Evolutionary conservation across 1,140 invertebrate species (phyloP).

Genomic region (Bombus sibiricus): DNA sequence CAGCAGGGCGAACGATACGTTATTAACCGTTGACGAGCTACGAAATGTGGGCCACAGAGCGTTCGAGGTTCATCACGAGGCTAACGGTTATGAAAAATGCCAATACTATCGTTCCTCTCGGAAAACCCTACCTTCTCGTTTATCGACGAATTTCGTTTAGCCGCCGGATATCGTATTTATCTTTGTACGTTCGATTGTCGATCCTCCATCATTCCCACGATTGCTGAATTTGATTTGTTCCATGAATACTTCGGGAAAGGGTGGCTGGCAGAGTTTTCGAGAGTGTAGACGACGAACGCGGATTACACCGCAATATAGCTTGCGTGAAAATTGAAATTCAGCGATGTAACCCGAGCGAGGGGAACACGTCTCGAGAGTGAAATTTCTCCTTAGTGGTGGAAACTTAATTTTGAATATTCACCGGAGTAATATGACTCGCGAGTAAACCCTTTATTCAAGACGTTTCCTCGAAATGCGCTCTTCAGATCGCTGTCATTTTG

Average conservation of each 20-base stretch:
- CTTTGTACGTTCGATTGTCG: neutral
- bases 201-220: neutral
- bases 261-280: neutral
- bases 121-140: too few relatives aligned
- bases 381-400: slow-evolving; percentile 13
- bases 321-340: slow-evolving; percentile 48
- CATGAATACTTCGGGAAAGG: neutral
- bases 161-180: neutral
- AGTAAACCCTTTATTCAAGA: slow-evolving; percentile 27
- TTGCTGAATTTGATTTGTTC: neutral
- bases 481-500: neutral
- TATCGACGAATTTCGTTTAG: neutral
- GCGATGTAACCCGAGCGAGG: slow-evolving; percentile 22
- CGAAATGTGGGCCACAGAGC: slow-evolving; percentile 9
- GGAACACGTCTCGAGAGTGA: neutral
- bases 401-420: slow-evolving; percentile 44
- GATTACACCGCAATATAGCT: slow-evolving; percentile 34
- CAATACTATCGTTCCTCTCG: neutral
- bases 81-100: slow-evolving; percentile 4
- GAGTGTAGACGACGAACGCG: slow-evolving; percentile 11
- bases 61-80: neutral
- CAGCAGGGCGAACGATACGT: slow-evolving; percentile 28
- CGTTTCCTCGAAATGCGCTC: neutral
- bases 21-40: slow-evolving; percentile 45
- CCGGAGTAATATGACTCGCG: slow-evolving; percentile 18